Conservation (phyloP, 2,888 invertebrate genomes). For the Leptura quadrifasciata region DNA sequence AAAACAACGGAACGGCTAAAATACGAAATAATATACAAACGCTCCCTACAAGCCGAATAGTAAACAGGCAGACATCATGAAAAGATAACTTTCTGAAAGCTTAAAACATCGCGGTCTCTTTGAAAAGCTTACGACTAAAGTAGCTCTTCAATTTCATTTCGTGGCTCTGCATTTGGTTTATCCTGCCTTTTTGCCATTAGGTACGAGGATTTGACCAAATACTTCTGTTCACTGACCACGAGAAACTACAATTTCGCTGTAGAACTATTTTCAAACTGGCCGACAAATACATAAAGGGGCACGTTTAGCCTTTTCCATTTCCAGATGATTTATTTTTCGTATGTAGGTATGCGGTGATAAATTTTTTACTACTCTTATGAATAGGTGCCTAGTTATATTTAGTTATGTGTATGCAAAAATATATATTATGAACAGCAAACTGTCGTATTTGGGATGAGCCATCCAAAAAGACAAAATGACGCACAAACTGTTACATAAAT, state of each 20-base stretch:
- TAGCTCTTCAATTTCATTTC: neutral
- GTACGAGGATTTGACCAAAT: conserved; percentile 1
- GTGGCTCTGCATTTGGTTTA: conserved; percentile 2
- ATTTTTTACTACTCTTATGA: no score
- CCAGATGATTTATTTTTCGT: no score
- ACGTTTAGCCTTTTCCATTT: neutral
- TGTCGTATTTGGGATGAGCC: no score
- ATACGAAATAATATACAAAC: neutral
- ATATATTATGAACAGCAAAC: no score
- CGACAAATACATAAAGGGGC: neutral
- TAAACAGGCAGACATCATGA: neutral
- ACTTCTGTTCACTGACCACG: neutral
- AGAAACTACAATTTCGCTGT: neutral
- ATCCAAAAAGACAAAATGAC: no score
- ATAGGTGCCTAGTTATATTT: no score
- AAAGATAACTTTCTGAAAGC: conserved; percentile 3
- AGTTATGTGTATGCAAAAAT: no score
- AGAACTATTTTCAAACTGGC: neutral
- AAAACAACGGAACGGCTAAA: neutral
- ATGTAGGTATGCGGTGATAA: no score
- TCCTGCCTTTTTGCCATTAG: neutral
- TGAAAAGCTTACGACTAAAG: neutral
- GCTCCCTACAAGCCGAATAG: neutral
- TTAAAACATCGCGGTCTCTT: neutral
- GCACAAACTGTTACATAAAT: no score